Evolutionary conservation across 2,888 invertebrate genomes (phyloP).

Genomic region (Yponomeuta plumbellus): DNA sequence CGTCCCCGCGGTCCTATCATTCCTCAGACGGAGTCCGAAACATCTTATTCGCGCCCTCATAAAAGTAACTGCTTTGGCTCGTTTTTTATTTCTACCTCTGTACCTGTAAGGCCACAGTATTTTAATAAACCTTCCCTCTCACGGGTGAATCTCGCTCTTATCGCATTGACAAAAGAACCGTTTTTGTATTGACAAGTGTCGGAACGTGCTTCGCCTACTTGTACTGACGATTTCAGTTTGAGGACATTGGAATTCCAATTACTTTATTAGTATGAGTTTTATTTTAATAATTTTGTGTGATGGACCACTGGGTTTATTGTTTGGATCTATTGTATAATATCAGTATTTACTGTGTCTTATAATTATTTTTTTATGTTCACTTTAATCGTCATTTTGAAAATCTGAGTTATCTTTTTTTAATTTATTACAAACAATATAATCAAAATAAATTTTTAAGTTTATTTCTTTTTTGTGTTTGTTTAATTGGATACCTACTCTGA

Average conservation of each 20-base stretch:
- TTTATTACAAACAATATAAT: no score
- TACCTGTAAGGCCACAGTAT: slow-evolving; percentile 75
- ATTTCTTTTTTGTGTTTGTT: no score
- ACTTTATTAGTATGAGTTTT: slow-evolving; percentile 61
- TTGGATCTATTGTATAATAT: neutral
- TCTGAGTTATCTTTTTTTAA: no score
- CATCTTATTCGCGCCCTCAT: slow-evolving; percentile 77
- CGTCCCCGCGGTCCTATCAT: slow-evolving; percentile 47
- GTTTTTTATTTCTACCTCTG: slow-evolving; percentile 72
- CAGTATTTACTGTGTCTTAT: no score
- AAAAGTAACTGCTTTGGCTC: slow-evolving; percentile 75
- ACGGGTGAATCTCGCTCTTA: slow-evolving; percentile 38
- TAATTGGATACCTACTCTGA: no score
- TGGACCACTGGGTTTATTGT: neutral
- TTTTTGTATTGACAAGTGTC: slow-evolving; percentile 25
- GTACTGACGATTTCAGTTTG: slow-evolving; percentile 55
- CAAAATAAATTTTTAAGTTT: no score
- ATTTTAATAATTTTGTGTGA: slow-evolving; percentile 26
- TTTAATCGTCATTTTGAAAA: no score
- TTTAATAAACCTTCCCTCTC: slow-evolving; percentile 63
- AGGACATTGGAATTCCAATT: slow-evolving; percentile 75
- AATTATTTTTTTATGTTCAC: no score
- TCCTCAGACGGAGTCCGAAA: slow-evolving; percentile 73
- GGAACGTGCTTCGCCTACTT: slow-evolving; percentile 64
- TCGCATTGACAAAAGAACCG: neutral